A percentile compares a stretch with the other conserved stretches of the same genome.
Evolutionary conservation across 2,888 invertebrate species (phyloP).

Genomic region (Ichneumoninae sp.): DNA sequence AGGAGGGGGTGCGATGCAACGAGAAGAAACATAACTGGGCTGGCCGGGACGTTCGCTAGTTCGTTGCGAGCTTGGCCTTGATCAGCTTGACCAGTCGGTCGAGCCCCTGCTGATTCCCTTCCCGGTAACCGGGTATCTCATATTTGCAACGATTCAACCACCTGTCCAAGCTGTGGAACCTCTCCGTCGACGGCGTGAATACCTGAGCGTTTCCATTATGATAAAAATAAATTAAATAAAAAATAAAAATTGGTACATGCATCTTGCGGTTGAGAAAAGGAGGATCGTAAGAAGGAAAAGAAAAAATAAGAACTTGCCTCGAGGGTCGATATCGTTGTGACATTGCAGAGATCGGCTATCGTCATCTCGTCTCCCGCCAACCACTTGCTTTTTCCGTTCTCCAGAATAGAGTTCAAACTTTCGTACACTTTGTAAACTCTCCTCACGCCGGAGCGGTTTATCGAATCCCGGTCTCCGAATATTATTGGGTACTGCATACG

Average conservation of each 20-base stretch:
- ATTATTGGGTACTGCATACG: conserved; percentile 14
- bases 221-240: not conserved
- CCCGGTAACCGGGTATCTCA: conserved; percentile 81
- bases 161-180: conserved; percentile 8
- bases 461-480: not conserved
- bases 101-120: conserved; percentile 86
- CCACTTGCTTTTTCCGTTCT: not conserved
- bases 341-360: conserved; percentile 51
- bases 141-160: conserved; percentile 41
- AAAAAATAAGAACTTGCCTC: conserved; percentile 56
- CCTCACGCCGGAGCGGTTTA: conserved; percentile 1
- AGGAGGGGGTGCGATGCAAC: conserved; percentile 24
- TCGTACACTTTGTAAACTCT: conserved; percentile 18
- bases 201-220: conserved; percentile 10
- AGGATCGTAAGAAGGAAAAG: not conserved
- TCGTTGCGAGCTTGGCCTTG: conserved; percentile 26
- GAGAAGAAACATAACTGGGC: conserved; percentile 16
- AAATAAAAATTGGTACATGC: not conserved
- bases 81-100: conserved; percentile 41
- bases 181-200: conserved; percentile 15
- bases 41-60: not conserved
- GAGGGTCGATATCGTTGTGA: conserved; percentile 35
- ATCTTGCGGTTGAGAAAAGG: not conserved
- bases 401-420: not conserved
- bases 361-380: conserved; percentile 27